Base-by-base conservation (phyloP, 2,888 invertebrate species). In the Drosophila cognata region DNA sequence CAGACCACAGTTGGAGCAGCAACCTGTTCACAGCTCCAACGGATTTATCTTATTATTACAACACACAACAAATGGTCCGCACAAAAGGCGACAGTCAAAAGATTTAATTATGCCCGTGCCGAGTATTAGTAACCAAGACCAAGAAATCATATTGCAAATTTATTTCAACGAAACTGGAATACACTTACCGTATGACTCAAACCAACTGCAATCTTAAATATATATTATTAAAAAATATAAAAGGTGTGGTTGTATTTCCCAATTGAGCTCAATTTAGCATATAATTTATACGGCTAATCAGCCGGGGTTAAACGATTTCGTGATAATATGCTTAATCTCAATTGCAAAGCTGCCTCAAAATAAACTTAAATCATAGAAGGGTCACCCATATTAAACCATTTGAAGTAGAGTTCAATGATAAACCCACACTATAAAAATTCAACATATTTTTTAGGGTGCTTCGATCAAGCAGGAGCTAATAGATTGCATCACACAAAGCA, bases 41-140 rank as follows among this genome's bases (percentile, higher is more conserved):
- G 89, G 89, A 90, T 86, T 85, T 85, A 83, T 76, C 87, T 80
- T 88, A 76, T 86, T 83, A 88, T 85, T 86, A 86, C 85, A 85
- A 80, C 89, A 87, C 60, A 81, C 70, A 74, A 68, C 67, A 75
- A 77, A 76, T 79, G 61, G 62, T 63, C 31, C 60, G 46, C 55
- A 81, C 60, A 67, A 77, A 77, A 82, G 80, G 61, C 68, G 71
- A 90, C 86, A 88, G 73, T 57, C 77, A 73, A 86, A 62, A 90
- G 83, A 83, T 85, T 85, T 85, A 85, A 88, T 85, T 90, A 77
- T 83, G 69, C 74, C 71, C 84, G 82, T 88, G 90, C 76, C 76
- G 64, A 62, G 59, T 84, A 89, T 89, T 79, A 77, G 86, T 90
- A 82, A 70, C 86, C 68, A 69, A 76, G n/a, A 58, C 28, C 51